A percentile compares a stretch with the other conserved stretches of the same genome.
These are phyloP conservation scores for Umimayanthus chanpuru DNA, from an alignment of 92 coral and sea anemone species.

Conservation along the genomic window DNA sequence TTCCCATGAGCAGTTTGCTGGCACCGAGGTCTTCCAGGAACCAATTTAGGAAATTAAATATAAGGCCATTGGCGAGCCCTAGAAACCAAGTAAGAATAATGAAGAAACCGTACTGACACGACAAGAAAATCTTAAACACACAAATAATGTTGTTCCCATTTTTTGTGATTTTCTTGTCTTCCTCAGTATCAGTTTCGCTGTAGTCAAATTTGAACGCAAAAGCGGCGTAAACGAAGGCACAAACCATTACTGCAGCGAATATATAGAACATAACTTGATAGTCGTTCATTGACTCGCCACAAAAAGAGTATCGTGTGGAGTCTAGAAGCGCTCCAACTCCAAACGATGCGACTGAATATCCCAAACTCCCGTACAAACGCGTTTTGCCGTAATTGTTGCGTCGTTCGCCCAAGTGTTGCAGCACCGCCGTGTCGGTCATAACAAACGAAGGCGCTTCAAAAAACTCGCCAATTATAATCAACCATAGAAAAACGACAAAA, in stretches of 20 bases:
- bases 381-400: constrained; percentile 94
- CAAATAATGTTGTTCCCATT: constrained; percentile 41
- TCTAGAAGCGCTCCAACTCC: constrained; percentile 92
- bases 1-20: constrained; percentile 85
- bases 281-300: constrained; percentile 84
- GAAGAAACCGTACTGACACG: constrained; percentile 80
- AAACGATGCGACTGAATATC: constrained; percentile 90
- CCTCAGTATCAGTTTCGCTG: constrained; percentile 44
- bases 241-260: constrained; percentile 79
- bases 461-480: constrained; percentile 86
- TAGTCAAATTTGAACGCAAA: constrained; percentile 80
- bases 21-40: constrained; percentile 95
- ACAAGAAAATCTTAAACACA: constrained; percentile 56
- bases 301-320: constrained; percentile 77
- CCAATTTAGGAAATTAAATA: constrained; percentile 93
- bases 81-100: constrained; percentile 82
- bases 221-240: constrained; percentile 75
- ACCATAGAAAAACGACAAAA: constrained; percentile 70
- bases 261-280: constrained; percentile 85
- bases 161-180: constrained; percentile 16
- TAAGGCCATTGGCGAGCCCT: constrained; percentile 87
- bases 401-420: constrained; percentile 86
- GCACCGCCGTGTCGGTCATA: constrained; percentile 88
- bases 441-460: constrained; percentile 97
- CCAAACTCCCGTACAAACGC: constrained; percentile 88